These are phyloP conservation scores for Nysson spinosus DNA, from an alignment of 2,888 invertebrate species.

Conservation along the genomic window DNA sequence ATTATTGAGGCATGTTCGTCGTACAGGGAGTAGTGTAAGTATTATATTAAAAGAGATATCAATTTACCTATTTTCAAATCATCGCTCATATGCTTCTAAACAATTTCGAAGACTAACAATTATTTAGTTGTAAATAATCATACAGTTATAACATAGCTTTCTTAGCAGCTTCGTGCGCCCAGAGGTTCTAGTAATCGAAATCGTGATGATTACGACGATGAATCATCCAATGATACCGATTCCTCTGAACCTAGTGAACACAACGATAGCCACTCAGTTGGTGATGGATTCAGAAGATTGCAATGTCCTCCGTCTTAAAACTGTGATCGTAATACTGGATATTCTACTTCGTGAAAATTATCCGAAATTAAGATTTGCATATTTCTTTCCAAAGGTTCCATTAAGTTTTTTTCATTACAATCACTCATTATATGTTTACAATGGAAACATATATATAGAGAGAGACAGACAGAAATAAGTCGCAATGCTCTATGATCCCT, in stretches of 20 bases:
- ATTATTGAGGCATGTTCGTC: constrained; percentile 78
- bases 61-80: too few relatives aligned
- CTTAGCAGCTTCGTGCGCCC: constrained; percentile 5
- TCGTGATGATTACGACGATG: constrained; percentile 30
- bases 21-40: constrained; percentile 70
- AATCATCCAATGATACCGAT: constrained; percentile 40
- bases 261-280: constrained; percentile 47
- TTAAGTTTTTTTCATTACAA: constrained; percentile 8
- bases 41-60: not conserved
- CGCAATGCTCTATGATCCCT: constrained; percentile 1
- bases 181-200: constrained; percentile 21
- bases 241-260: constrained; percentile 35
- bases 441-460: constrained; percentile 2
- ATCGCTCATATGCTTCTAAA: too few relatives aligned
- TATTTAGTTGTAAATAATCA: not conserved
- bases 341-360: too few relatives aligned
- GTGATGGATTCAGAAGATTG: constrained; percentile 36
- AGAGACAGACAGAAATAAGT: constrained; percentile 9
- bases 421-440: too few relatives aligned
- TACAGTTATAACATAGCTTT: not conserved
- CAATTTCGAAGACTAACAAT: too few relatives aligned
- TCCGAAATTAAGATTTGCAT: constrained; percentile 14
- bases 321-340: too few relatives aligned
- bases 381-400: constrained; percentile 7
- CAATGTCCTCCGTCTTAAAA: constrained; percentile 59